Percentiles rank a stretch among this genome's conserved stretches.
phyloP scores from a whole-genome alignment of 2,888 invertebrate genomes.

The Balanococcus diminutus region DNA sequence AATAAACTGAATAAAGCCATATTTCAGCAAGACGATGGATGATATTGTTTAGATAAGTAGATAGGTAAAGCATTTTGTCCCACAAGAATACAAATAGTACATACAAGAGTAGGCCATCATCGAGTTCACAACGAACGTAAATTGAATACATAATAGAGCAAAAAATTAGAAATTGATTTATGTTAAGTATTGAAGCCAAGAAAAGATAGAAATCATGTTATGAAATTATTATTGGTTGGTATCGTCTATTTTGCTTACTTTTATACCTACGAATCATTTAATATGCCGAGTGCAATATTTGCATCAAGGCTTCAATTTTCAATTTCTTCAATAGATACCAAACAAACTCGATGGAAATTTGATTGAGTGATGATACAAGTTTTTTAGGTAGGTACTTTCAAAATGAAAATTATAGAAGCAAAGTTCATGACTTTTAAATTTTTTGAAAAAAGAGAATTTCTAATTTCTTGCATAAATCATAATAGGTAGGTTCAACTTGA shows the following conservation, averaged over 20 bases:
- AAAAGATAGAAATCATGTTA: neutral
- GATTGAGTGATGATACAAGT: too few species aligned
- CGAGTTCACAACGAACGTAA: neutral
- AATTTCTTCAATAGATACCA: neutral
- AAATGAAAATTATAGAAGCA: too few species aligned
- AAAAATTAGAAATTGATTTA: slow-evolving; percentile 8
- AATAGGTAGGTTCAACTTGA: too few species aligned
- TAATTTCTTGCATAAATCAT: too few species aligned
- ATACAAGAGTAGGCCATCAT: neutral
- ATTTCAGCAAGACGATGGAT: neutral
- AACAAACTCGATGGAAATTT: too few species aligned
- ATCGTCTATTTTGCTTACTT: neutral
- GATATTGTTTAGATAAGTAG: too few species aligned
- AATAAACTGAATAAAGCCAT: neutral
- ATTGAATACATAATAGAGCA: neutral
- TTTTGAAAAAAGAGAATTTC: too few species aligned
- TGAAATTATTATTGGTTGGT: neutral
- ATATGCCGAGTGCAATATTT: too few species aligned
- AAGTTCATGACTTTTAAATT: too few species aligned
- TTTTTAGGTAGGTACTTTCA: too few species aligned
- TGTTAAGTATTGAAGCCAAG: neutral
- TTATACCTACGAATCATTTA: neutral
- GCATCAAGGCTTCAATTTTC: too few species aligned
- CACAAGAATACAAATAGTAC: neutral
- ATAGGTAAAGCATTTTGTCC: neutral